Conservation (phyloP, 1,140 invertebrate genomes). For the Drosophila kepulauana region DNA sequence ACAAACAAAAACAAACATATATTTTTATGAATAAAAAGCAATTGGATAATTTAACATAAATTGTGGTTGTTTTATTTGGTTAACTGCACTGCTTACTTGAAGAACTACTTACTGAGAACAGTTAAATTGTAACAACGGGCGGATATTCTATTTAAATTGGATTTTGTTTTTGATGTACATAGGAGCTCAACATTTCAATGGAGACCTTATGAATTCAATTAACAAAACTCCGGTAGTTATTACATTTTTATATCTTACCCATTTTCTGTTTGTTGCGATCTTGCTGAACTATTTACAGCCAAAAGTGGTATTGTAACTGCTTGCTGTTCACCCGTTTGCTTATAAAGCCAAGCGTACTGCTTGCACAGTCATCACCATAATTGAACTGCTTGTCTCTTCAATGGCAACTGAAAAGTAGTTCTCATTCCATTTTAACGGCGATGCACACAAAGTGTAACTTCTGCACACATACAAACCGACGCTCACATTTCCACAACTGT, state of each 20-base stretch:
- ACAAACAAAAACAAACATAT: conserved; percentile 47
- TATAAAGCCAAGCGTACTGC: conserved; percentile 6
- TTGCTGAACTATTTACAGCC: background rate
- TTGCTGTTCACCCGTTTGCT: background rate
- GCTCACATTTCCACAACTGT: conserved; percentile 1
- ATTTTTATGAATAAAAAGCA: conserved; percentile 76
- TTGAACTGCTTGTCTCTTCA: conserved; percentile 8
- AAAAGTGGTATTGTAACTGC: no score
- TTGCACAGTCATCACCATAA: background rate
- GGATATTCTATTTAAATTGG: no score
- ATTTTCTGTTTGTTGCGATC: background rate
- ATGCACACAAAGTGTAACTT: background rate
- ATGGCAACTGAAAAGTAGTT: background rate
- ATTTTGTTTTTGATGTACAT: no score
- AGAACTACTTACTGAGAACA: no score
- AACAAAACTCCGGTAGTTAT: no score
- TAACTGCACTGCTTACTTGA: background rate
- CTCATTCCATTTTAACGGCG: background rate
- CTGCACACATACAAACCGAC: background rate
- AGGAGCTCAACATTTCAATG: no score
- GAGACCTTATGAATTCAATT: no score
- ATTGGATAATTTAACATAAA: conserved; percentile 15
- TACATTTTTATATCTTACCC: no score
- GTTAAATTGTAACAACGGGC: no score
- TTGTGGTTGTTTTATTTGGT: background rate